Base-by-base conservation (phyloP, 2,797 vertebrate species). In the Falco naumanni region DNA sequence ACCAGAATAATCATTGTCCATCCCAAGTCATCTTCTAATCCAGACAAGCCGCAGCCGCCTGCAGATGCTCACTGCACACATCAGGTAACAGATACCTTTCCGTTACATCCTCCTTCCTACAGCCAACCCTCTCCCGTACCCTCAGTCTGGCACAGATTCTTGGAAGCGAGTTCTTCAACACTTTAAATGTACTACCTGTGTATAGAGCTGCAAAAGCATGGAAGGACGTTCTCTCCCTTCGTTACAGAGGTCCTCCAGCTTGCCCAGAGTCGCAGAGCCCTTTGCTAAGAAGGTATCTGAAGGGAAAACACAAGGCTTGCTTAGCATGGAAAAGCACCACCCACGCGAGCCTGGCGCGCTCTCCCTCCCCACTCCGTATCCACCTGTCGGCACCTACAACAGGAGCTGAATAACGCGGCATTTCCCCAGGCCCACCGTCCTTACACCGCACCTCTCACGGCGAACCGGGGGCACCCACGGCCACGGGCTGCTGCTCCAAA, bases 261-360 rank as follows among this genome's bases (percentile, higher is more conserved):
- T 99, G 81, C 99, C 98, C 97, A 99, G 96, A 95, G 99, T 98
- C 92, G 98, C 97, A 94, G 98, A 98, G 33, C 99, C 99, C 96
- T 99, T 99, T 96, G 98, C 98, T 98, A 99, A 98, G 98, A 99
- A 99, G 94, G 98, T 96, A 98, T 99, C 99, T 99, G 91, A 81
- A 95, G 95, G 91, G 83, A 93, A 57, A 94, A 95, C 0, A 89
- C 21, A 87, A 29, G 0, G 16, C 43, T 31, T 13, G 13, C 48
- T 95, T 26, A 95, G 59, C 34, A 24, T 19, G 7, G 43, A 10
- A 11, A 11, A 19, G 21, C 37, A 19, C 15, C 11, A 37, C 10
- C 48, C 4, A 28, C 25, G 20, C 16, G 6, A 68, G 29, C 65
- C 50, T 21, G 5, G 10, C 51, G 13, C 9, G 3, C n/a, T 4